Base-by-base conservation (phyloP, 1,140 invertebrate genomes). In the Lepidurus apus region DNA sequence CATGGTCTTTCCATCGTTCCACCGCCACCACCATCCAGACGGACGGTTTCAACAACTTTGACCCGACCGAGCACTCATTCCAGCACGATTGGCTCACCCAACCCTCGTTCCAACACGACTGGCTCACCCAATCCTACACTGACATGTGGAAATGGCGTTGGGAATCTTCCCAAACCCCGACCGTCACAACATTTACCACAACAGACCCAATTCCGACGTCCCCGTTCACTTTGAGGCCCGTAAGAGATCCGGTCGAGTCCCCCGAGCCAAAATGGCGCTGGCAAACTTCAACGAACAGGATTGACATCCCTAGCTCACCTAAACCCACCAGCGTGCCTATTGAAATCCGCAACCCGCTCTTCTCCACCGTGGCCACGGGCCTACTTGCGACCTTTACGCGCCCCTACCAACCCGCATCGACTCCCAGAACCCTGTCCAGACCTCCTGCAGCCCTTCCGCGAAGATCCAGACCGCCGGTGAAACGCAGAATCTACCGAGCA, bases 1-100 rank as follows among this genome's bases (percentile, higher is more conserved):
- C 80, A 11, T 81, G 80, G 80, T 74, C 77, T 9, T 81, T 80
- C 45, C 74, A 76, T 65, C 53, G 13, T 7, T 65, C 53, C 9
- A 65, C 53, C 17, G 53, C 9, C 21, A 17, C 17, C 53, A 65
- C 53, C 9, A 65, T 21, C 6, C 13, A 9, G 21, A n/a, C 21
- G 0, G 53, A 65, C 17, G 17, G 17, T 65, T 65, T 17, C 8
- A 9, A 17, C 53, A n/a, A 0, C n/a, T 34, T 34, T 34, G 53
- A 65, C 7, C 8, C 53, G 13, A 65, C 53, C 13, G 53, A 65
- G 13, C 53, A n/a, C 6, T 65, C 53, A 9, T 65, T 65, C 53
- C 53, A 65, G 21, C 53, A 65, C 53, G 53, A 65, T 65, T 65
- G 53, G 53, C 53, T 65, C 53, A 65, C 53, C 53, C 53, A 65